Evolutionary conservation across 2,888 invertebrate genomes (phyloP).

Genomic region (Drosophila buzzatii): DNA sequence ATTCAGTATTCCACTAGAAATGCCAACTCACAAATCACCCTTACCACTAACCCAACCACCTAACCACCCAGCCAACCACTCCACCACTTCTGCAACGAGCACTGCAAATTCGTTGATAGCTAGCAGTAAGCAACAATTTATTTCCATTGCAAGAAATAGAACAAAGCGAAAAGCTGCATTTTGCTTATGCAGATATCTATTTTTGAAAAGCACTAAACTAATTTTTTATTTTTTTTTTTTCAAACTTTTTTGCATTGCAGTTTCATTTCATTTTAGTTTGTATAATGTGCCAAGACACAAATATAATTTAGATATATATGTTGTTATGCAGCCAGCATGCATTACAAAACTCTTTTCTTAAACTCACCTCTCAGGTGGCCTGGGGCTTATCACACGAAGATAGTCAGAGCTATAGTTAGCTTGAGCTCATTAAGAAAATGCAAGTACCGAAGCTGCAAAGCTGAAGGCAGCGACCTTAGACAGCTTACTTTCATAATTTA

Average conservation of each 20-base stretch:
- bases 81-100: constrained; percentile 24
- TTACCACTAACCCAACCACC: constrained; percentile 14
- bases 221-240: background rate
- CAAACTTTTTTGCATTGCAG: constrained; percentile 1
- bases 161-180: constrained; percentile 39
- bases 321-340: constrained; percentile 25
- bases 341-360: constrained; percentile 21
- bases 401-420: background rate
- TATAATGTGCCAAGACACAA: constrained; percentile 1
- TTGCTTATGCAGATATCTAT: constrained; percentile 49
- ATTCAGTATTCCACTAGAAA: constrained; percentile 30
- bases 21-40: constrained; percentile 23
- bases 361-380: constrained; percentile 2
- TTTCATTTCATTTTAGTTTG: constrained; percentile 10
- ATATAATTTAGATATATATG: constrained; percentile 12
- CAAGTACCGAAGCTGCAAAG: constrained; percentile 16
- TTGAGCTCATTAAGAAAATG: constrained; percentile 28
- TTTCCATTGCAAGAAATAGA: constrained; percentile 12
- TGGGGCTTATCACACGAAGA: background rate
- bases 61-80: constrained; percentile 1
- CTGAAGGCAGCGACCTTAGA: constrained; percentile 38
- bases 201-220: constrained; percentile 45
- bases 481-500: constrained; percentile 73
- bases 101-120: constrained; percentile 37
- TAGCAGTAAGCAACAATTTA: constrained; percentile 28